Evolutionary conservation across 2,888 invertebrate genomes (phyloP), one percentile per base, ranked within the genome.

Genomic region (Encarsia formosa): DNA sequence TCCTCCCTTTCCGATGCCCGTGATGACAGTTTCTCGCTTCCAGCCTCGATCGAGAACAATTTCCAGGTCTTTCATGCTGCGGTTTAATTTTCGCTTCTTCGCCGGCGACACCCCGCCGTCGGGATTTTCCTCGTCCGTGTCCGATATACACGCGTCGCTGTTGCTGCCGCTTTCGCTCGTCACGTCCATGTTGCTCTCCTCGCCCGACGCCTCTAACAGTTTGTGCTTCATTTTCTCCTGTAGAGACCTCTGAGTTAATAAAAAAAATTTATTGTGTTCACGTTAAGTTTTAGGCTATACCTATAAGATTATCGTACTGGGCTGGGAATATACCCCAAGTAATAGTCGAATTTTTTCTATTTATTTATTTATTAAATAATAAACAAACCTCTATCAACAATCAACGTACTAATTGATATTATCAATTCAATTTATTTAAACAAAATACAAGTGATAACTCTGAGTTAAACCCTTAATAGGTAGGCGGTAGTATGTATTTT

Each of bases 21-120:
- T 84, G 65, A 96, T 91, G 48, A 91, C 81, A 0, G 95, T 95
- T 71, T 93, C 89, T n/a, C 96, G 80, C 65, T 88, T 88, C 96
- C 96, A 96, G 54, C 93, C 94, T 76, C 73, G 66, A 26, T 73
- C 73, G 43, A 73, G 59, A 5, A 73, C 70, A 20, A 71, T 59
- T 54, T 72, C 71, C 15, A 73, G 64, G 41, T 73, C 73, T 51
- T 68, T 69, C 42, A 73, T 73, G 57, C 66, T 71, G 19, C 70
- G 69, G 57, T 68, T 72, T 43, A 73, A 60, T 56, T 73, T 74
- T 59, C 73, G 68, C 56, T 69, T 69, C 58, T 74, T 73, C 8
- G 72, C 71, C 54, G 64, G 44, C 3, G 48, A 16, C 68, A 65
- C 39, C 64, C 69, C 22, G 6, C 72, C 73, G n/a, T 74, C 73